Conservation (phyloP, 2,113 vertebrate genomes). For the Pipra filicauda region DNA sequence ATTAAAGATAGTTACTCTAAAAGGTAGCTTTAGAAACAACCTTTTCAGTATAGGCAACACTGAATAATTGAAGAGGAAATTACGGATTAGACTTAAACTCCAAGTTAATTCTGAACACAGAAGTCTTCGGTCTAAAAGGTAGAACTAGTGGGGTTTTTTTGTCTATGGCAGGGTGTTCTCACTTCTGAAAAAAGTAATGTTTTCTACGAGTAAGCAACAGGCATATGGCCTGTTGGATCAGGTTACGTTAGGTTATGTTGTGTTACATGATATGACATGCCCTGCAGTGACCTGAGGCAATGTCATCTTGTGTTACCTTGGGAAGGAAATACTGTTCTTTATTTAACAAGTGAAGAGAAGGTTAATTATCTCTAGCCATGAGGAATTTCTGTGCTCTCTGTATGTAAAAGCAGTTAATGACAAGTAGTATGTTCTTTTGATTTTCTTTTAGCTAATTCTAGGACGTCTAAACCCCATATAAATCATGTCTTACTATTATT, state of each 20-base stretch:
- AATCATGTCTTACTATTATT: not conserved
- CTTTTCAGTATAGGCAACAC: not conserved
- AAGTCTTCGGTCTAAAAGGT: slow-evolving; percentile 19
- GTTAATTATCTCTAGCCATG: slow-evolving; percentile 12
- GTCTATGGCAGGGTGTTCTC: slow-evolving; percentile 3
- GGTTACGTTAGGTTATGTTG: slow-evolving; percentile 59
- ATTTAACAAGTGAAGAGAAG: slow-evolving; percentile 55
- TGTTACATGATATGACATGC: slow-evolving; percentile 68
- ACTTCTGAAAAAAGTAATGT: slow-evolving; percentile 42
- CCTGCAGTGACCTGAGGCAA: slow-evolving; percentile 71
- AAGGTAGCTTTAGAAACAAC: not conserved
- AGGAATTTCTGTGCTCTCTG: slow-evolving; percentile 33
- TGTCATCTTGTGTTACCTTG: slow-evolving; percentile 69
- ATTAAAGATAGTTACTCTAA: slow-evolving; percentile 17
- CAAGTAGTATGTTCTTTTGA: not conserved
- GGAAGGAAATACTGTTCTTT: slow-evolving; percentile 63
- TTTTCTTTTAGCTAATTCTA: slow-evolving; percentile 13
- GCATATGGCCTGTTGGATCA: slow-evolving; percentile 70
- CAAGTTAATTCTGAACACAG: not conserved
- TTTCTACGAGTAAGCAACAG: slow-evolving; percentile 70
- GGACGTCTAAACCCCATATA: not conserved
- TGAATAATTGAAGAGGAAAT: slow-evolving; percentile 36
- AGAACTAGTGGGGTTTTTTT: not conserved
- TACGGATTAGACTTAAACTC: not conserved
- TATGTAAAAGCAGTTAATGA: slow-evolving; percentile 12